These are phyloP conservation scores for Caenorhabditis sp. DNA, from an alignment of 2,888 invertebrate species.

Conservation along the genomic window DNA sequence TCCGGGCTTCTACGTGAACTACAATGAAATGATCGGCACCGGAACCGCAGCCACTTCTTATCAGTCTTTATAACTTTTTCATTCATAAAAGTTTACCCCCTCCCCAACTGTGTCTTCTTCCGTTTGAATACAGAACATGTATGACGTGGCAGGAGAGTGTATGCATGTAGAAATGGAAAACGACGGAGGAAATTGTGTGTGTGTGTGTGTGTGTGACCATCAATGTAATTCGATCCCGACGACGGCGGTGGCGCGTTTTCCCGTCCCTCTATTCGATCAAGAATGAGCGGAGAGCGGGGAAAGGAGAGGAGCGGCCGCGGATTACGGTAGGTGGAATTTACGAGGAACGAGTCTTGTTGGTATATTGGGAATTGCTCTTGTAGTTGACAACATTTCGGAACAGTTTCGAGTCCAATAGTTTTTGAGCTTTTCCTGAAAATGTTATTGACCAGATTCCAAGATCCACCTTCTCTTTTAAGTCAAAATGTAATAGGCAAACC, in stretches of 20 bases:
- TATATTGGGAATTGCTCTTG: no score
- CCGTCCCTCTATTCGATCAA: background rate
- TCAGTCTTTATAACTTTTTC: constrained; percentile 35
- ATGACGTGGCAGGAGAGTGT: constrained; percentile 22
- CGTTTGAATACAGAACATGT: constrained; percentile 19
- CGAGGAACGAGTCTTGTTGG: no score
- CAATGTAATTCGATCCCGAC: constrained; percentile 41
- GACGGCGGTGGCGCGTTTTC: constrained; percentile 1
- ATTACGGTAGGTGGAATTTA: background rate
- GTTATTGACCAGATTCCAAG: no score
- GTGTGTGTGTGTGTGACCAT: constrained; percentile 39
- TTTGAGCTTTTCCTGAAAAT: no score
- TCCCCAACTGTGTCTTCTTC: constrained; percentile 6
- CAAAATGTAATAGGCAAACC: no score
- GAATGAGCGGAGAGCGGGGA: no score
- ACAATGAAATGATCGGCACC: constrained; percentile 51
- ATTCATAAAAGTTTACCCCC: no score
- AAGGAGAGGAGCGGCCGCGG: no score
- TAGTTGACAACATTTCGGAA: no score
- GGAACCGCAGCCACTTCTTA: constrained; percentile 13
- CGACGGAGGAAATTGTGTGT: constrained; percentile 19
- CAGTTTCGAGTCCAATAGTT: no score
- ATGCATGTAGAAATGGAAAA: background rate
- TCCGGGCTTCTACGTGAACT: constrained; percentile 49
- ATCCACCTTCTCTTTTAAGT: no score